These are phyloP conservation scores for Pycnonotus jocosus DNA, from an alignment of 2,113 vertebrate species.

Conservation along the genomic window DNA sequence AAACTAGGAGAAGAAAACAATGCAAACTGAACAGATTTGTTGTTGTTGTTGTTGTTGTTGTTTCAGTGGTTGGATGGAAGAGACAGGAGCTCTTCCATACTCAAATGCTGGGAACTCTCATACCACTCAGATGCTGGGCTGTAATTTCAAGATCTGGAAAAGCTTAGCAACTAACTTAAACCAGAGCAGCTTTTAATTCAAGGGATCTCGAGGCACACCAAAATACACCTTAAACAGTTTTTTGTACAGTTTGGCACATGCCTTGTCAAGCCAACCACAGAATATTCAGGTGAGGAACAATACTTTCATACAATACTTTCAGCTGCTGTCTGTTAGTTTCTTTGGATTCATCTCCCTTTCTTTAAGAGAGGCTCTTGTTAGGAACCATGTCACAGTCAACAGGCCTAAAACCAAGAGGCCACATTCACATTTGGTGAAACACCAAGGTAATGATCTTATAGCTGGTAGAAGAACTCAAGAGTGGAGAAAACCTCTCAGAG, in stretches of 20 bases:
- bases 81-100: background rate
- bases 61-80: accelerated
- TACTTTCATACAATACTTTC: background rate
- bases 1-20: background rate
- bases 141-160: background rate
- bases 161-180: background rate
- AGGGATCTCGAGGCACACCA: background rate
- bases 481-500: background rate
- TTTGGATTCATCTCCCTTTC: background rate
- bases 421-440: background rate
- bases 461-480: background rate
- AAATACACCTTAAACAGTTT: background rate
- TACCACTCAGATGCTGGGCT: background rate
- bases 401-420: background rate
- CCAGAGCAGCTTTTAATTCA: background rate
- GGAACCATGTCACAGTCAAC: background rate
- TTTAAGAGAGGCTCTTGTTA: background rate
- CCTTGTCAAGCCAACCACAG: background rate
- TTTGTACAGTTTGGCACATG: background rate
- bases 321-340: background rate
- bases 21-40: background rate
- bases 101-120: too few relatives aligned
- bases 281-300: background rate
- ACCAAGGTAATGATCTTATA: background rate
- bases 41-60: accelerated